phyloP scores from a whole-genome alignment of 2,888 invertebrate genomes.

The Conchocele bisecta region DNA sequence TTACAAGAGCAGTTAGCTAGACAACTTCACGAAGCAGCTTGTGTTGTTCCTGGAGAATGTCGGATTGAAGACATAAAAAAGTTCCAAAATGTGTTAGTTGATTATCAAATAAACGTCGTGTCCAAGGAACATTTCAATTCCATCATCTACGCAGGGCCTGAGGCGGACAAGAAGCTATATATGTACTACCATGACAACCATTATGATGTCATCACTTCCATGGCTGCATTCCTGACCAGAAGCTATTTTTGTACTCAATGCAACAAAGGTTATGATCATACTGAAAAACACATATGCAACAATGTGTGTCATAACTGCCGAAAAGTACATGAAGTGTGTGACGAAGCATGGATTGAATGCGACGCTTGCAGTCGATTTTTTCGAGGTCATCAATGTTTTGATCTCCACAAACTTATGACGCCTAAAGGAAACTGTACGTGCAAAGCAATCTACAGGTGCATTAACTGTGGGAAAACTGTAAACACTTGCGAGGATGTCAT shows the following conservation, averaged over 20 bases:
- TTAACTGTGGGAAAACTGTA: too few species aligned
- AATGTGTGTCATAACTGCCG: conserved; percentile 42
- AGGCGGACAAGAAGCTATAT: conserved; percentile 47
- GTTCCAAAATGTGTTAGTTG: conserved; percentile 33
- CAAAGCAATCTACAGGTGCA: too few species aligned
- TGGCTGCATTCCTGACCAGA: conserved; percentile 46
- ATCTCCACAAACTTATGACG: not conserved
- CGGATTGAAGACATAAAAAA: conserved; percentile 42
- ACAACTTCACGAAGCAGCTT: conserved; percentile 34
- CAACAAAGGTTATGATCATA: conserved; percentile 51
- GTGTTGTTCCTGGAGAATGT: conserved; percentile 33
- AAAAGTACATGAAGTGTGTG: conserved; percentile 18
- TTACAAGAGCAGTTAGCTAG: conserved; percentile 37
- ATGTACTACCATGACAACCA: conserved; percentile 43
- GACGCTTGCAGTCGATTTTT: conserved; percentile 26
- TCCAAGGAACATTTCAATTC: conserved; percentile 53
- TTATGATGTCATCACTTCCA: conserved; percentile 50
- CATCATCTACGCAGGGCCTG: conserved; percentile 43
- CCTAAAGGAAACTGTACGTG: not conserved
- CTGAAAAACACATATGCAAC: conserved; percentile 48
- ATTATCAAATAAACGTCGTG: conserved; percentile 34
- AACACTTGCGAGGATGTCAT: too few species aligned
- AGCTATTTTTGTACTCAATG: conserved; percentile 45
- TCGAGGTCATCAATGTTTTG: conserved; percentile 28
- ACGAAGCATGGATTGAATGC: conserved; percentile 33